These are phyloP conservation scores for Eremophila alpestris DNA, from an alignment of 2,797 vertebrate species.

Conservation along the genomic window DNA sequence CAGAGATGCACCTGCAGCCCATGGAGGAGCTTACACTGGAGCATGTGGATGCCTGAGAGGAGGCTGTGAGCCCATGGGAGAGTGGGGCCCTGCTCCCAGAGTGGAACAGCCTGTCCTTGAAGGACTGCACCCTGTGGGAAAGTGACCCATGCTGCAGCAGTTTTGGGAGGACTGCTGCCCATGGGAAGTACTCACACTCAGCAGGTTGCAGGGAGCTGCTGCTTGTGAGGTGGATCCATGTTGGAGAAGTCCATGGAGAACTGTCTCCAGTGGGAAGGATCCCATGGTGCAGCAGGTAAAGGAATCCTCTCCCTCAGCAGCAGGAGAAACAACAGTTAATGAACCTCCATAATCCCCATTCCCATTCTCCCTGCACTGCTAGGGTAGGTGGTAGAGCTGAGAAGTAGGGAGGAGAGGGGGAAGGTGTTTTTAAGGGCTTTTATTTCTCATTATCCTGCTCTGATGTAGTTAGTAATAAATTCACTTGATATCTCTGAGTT, in stretches of 20 bases:
- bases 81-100: background rate
- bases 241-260: background rate
- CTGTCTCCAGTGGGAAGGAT: background rate
- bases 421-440: background rate
- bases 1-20: background rate
- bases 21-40: rapidly evolving
- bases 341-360: no score
- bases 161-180: no score
- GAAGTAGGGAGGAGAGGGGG: background rate
- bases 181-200: rapidly evolving
- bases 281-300: no score
- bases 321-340: background rate
- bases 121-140: background rate
- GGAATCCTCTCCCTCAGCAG: background rate
- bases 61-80: background rate
- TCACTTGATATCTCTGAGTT: background rate
- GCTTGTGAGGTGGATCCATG: background rate
- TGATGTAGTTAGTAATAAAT: background rate
- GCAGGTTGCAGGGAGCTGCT: background rate
- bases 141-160: background rate
- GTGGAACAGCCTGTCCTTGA: background rate
- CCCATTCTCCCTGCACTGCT: background rate
- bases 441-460: background rate
- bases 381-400: background rate
- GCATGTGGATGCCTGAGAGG: background rate